phyloP scores from a whole-genome alignment of 2,888 invertebrate genomes.

The Fragum sueziense region DNA sequence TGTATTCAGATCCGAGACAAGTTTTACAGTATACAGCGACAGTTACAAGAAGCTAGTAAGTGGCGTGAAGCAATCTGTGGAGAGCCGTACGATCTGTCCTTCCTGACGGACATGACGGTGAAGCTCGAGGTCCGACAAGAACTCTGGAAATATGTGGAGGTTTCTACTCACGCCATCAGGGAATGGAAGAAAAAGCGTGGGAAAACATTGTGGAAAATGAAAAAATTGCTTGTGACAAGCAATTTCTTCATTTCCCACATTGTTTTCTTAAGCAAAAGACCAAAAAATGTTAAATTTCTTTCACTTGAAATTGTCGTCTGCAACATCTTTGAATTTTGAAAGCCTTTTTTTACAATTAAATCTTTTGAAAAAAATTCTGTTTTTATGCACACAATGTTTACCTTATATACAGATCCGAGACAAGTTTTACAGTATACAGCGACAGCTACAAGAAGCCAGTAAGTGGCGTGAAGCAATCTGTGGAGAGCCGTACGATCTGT shows the following conservation, averaged over 20 bases:
- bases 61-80: slow-evolving; percentile 80
- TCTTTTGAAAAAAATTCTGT: too few species aligned
- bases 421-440: slow-evolving; percentile 73
- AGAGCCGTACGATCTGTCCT: slow-evolving; percentile 77
- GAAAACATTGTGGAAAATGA: too few species aligned
- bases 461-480: slow-evolving; percentile 80
- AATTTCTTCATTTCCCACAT: too few species aligned
- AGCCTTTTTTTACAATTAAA: too few species aligned
- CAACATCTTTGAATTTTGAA: too few species aligned
- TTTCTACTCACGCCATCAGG: slow-evolving; percentile 76
- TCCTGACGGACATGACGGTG: slow-evolving; percentile 74
- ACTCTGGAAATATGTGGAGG: slow-evolving; percentile 81
- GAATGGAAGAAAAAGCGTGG: slow-evolving; percentile 81
- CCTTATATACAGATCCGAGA: slow-evolving; percentile 74
- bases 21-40: slow-evolving; percentile 72
- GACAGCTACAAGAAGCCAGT: slow-evolving; percentile 75
- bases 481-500: slow-evolving; percentile 78
- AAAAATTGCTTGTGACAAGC: too few species aligned
- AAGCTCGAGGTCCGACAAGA: slow-evolving; percentile 80
- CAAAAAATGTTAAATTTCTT: too few species aligned
- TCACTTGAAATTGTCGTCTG: too few species aligned
- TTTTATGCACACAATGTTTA: too few species aligned
- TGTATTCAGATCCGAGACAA: slow-evolving; percentile 73
- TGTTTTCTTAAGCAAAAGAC: too few species aligned
- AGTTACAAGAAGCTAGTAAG: slow-evolving; percentile 77